Conservation (phyloP, 2,888 invertebrate species). For the Pyrochroa serraticornis region DNA sequence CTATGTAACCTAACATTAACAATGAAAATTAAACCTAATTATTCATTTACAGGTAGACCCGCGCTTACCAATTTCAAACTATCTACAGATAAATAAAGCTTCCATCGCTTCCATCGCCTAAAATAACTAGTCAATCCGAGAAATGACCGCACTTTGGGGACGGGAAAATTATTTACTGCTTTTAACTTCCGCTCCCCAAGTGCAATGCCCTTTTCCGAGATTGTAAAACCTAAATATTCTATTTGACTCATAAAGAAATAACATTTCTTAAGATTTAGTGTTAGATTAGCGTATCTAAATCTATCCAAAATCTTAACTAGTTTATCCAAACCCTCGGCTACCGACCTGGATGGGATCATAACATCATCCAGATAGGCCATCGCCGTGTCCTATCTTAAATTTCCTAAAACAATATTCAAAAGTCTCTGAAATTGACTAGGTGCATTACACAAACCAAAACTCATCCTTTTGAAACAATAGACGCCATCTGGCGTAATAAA, state of each 20-base stretch:
- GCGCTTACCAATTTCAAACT: too few species aligned
- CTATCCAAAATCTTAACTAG: constrained; percentile 5
- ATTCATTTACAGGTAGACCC: too few species aligned
- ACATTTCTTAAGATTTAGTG: constrained; percentile 22
- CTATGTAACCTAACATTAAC: too few species aligned
- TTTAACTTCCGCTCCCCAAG: constrained; percentile 12
- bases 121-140: constrained; percentile 26
- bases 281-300: constrained; percentile 19
- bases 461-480: constrained; percentile 12
- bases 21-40: too few species aligned
- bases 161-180: constrained; percentile 14
- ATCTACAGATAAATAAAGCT: too few species aligned
- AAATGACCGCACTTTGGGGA: constrained; percentile 12
- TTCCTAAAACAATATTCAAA: constrained; percentile 10
- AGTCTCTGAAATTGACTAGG: constrained; percentile 4
- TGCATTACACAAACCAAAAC: constrained; percentile 12
- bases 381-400: constrained; percentile 13
- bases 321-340: constrained; percentile 13
- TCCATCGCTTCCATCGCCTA: too few species aligned
- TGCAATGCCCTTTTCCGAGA: constrained; percentile 10
- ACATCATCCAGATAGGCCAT: constrained; percentile 30
- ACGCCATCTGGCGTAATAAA: constrained; percentile 23
- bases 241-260: constrained; percentile 16
- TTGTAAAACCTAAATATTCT: constrained; percentile 20
- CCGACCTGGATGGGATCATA: constrained; percentile 15